These are phyloP conservation scores for Ernsta delagoae DNA, from an alignment of 2,888 invertebrate species.

Conservation along the genomic window DNA sequence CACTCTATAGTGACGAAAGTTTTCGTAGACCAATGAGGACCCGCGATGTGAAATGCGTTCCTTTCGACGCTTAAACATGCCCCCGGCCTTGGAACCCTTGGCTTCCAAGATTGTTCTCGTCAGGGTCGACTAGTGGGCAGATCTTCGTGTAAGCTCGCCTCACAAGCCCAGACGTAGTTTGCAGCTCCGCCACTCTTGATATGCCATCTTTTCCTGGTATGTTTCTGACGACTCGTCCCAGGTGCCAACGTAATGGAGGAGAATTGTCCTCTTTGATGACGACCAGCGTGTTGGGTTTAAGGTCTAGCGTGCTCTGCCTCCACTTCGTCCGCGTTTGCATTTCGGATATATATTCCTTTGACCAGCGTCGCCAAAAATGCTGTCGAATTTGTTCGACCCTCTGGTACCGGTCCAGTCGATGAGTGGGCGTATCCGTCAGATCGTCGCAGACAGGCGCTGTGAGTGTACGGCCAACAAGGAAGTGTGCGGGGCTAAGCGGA, in stretches of 20 bases:
- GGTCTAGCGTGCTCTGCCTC: background rate
- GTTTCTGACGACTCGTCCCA: background rate
- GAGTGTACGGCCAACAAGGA: constrained; percentile 43
- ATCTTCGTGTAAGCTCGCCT: constrained; percentile 8
- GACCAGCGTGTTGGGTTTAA: background rate
- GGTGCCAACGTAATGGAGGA: background rate
- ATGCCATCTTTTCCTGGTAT: constrained; percentile 3
- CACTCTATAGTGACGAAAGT: no score
- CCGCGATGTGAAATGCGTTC: no score
- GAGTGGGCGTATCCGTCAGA: background rate
- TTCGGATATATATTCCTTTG: constrained; percentile 13
- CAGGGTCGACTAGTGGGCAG: background rate
- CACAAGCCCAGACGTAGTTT: background rate
- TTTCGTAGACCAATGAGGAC: no score
- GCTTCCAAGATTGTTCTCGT: background rate
- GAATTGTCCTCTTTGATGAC: constrained; percentile 6
- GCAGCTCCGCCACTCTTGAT: background rate
- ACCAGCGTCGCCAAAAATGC: constrained; percentile 17
- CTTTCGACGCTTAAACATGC: no score
- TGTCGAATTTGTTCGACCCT: constrained; percentile 5
- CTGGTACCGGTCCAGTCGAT: constrained; percentile 5
- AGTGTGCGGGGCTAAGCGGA: constrained; percentile 48
- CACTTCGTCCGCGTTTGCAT: background rate
- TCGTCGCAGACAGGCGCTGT: constrained; percentile 13
- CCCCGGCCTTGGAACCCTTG: constrained; percentile 7